Conservation (phyloP, 2,797 vertebrate species). For the Pelobates cultripes region DNA sequence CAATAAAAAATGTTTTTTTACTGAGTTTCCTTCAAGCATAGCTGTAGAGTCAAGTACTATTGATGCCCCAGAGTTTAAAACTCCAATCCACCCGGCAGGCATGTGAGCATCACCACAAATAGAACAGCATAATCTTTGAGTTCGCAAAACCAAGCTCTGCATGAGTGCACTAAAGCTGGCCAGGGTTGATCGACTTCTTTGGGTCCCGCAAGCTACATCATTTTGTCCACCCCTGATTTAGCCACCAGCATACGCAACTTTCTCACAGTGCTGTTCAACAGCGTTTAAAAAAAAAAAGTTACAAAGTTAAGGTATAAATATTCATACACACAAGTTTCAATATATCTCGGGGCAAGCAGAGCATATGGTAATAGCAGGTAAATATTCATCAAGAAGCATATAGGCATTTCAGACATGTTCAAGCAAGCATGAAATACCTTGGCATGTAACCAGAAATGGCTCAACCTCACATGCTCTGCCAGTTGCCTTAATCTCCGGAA, state of each 20-base stretch:
- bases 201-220: background rate
- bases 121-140: too few relatives aligned
- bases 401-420: slow-evolving; percentile 51
- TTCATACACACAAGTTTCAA: background rate
- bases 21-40: too few relatives aligned
- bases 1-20: too few relatives aligned
- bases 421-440: slow-evolving; percentile 50
- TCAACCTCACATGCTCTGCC: slow-evolving; percentile 45
- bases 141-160: background rate
- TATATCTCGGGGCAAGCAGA: slow-evolving; percentile 3
- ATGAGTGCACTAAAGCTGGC: background rate
- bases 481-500: slow-evolving; percentile 50
- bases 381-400: slow-evolving; percentile 32
- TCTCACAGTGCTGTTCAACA: background rate
- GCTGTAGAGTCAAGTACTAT: too few relatives aligned
- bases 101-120: too few relatives aligned
- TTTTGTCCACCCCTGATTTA: background rate
- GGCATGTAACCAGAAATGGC: slow-evolving; percentile 40
- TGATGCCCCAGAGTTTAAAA: too few relatives aligned
- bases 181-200: background rate
- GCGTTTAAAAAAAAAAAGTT: background rate
- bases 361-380: slow-evolving; percentile 47
- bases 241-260: background rate
- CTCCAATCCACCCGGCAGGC: too few relatives aligned
- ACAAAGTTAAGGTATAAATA: background rate